These are phyloP conservation scores for Chionis minor DNA, from an alignment of 2,113 vertebrate species.

Conservation along the genomic window DNA sequence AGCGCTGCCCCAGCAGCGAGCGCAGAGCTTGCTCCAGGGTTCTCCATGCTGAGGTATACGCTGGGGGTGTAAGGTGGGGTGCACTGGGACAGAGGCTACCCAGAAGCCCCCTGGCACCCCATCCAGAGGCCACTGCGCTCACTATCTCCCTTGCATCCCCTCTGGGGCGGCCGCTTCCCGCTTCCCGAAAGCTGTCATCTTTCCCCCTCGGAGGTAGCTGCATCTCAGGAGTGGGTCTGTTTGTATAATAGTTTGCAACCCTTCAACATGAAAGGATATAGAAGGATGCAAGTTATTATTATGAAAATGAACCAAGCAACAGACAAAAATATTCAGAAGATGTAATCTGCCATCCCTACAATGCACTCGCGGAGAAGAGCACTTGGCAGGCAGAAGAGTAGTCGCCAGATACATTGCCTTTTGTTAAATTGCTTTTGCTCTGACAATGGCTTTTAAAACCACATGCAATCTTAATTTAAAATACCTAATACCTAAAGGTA, in stretches of 20 bases:
- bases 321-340: slow-evolving; percentile 64
- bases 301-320: slow-evolving; percentile 59
- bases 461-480: slow-evolving; percentile 55
- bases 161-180: fast-evolving
- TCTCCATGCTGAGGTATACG: fast-evolving
- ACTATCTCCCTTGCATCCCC: fast-evolving
- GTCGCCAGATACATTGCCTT: slow-evolving; percentile 50
- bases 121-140: fast-evolving
- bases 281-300: slow-evolving; percentile 58
- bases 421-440: slow-evolving; percentile 57
- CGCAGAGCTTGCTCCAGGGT: fast-evolving
- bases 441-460: slow-evolving; percentile 51
- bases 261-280: slow-evolving; percentile 45
- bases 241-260: slow-evolving; percentile 47
- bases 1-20: neutral
- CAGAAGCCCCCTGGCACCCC: neutral
- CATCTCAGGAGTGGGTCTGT: neutral
- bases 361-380: slow-evolving; percentile 10
- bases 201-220: neutral
- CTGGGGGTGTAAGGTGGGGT: neutral
- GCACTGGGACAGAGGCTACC: neutral
- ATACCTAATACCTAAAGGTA: slow-evolving; percentile 19
- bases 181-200: fast-evolving
- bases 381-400: slow-evolving; percentile 61
- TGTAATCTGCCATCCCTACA: slow-evolving; percentile 54